phyloP scores from a whole-genome alignment of 2,113 vertebrate species.

The Ceratotherium simum region DNA sequence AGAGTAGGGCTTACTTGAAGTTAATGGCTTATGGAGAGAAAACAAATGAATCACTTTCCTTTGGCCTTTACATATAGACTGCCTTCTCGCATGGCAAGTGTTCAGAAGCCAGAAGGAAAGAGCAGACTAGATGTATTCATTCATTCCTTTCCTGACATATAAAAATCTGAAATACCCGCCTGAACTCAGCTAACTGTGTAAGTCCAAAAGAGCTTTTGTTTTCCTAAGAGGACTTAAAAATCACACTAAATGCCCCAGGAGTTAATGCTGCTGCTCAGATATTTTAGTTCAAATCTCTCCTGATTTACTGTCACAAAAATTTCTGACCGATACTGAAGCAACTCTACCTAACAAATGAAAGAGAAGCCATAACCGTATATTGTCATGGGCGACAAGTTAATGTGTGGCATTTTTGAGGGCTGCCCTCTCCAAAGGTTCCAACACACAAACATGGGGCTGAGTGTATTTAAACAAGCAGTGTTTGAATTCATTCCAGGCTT shows the following conservation, averaged over 20 bases:
- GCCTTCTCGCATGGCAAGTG: not conserved
- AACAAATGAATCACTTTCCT: not conserved
- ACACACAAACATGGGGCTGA: slow-evolving; percentile 62
- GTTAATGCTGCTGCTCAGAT: not conserved
- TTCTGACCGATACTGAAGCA: not conserved
- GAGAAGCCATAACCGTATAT: slow-evolving; percentile 37
- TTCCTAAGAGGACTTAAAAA: slow-evolving; percentile 36
- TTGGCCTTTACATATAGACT: not conserved
- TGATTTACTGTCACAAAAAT: slow-evolving; percentile 49
- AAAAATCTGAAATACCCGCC: not conserved
- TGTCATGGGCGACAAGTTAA: slow-evolving; percentile 50
- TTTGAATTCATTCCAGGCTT: slow-evolving; percentile 76
- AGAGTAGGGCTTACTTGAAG: not conserved
- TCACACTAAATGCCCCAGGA: not conserved
- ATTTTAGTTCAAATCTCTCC: slow-evolving; percentile 15
- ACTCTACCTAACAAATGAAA: slow-evolving; percentile 41
- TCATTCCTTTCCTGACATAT: not conserved
- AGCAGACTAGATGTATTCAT: not conserved
- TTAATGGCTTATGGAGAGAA: not conserved
- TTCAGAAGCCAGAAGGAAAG: slow-evolving; percentile 16
- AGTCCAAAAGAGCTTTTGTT: slow-evolving; percentile 11
- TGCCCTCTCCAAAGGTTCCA: slow-evolving; percentile 54
- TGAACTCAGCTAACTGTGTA: not conserved
- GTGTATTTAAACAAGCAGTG: slow-evolving; percentile 71
- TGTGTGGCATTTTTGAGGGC: not conserved